Evolutionary conservation across 64 coral and sea anemone genomes (phyloP), one percentile per base, ranked within the genome.

Genomic region (Hydrozoanthus tunicans): DNA sequence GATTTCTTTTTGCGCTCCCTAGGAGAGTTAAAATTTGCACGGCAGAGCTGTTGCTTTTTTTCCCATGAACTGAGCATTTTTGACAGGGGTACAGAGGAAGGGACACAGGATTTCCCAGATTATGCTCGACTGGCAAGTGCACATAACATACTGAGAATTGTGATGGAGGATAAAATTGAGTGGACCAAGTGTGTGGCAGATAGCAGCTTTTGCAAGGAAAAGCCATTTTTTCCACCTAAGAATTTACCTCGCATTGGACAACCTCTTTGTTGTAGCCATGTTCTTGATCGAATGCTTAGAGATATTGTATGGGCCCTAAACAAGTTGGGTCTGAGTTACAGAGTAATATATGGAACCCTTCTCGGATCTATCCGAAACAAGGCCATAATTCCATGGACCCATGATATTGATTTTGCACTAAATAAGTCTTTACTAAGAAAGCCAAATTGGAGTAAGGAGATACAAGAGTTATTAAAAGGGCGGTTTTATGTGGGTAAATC

Each of bases 351-450:
- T 91, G 89, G 93, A 4, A 94, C 93, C 27, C 74, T 91, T 62
- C 64, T 94, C 58, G 93, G 93, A 7, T 81, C 89, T 54, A 72
- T 94, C 23, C 60, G 89, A 59, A 79, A 63, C 59, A 77, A 91
- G 60, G 77, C 89, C 14, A 94, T 94, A 51, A 94, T 94, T 32
- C 93, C 93, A 15, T 94, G 93, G 93, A 94, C 93, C 24, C 23
- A 79, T 55, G 93, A 94, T 63, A 27, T 94, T 59, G 93, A 94
- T 69, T 86, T 94, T 80, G 89, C 79, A 3, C 8, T 94, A 64
- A 52, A 81, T 0, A 56, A 7, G 7, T 53, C 78, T 32, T 13
- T 75, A 27, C 83, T 86, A 73, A 51, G 3, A 73, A 86, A 79
- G 15, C 9, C 70, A 10, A 56, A 15, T 4, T 74, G 72, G 61